Conservation (phyloP, 2,113 vertebrate genomes). For the Madoqua kirkii region DNA sequence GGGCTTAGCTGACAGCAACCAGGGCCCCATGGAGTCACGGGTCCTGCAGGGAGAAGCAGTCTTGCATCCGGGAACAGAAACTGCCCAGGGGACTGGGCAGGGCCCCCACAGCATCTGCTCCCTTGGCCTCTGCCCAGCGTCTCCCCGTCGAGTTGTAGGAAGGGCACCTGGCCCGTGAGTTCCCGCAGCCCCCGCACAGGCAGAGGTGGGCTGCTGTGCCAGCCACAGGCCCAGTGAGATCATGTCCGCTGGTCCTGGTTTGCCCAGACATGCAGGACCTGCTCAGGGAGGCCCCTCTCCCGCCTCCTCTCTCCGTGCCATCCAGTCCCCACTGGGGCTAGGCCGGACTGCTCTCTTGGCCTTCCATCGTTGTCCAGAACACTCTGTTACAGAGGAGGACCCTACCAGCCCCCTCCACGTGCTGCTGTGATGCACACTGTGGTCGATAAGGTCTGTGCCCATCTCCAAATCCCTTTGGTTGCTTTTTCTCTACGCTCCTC, state of each 20-base stretch:
- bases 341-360: background rate
- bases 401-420: too few species aligned
- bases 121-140: background rate
- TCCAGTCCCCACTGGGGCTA: background rate
- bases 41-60: background rate
- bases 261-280: background rate
- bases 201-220: too few species aligned
- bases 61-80: background rate
- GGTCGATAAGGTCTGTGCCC: background rate
- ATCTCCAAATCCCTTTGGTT: background rate
- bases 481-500: background rate
- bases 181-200: rapidly evolving
- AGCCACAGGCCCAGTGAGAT: background rate
- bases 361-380: background rate
- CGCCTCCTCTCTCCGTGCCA: background rate
- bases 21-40: background rate
- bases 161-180: rapidly evolving
- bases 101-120: background rate
- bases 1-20: background rate
- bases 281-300: background rate
- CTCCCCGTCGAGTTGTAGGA: background rate
- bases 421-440: too few species aligned
- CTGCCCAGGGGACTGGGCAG: background rate
- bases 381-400: background rate
- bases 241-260: background rate